These are phyloP conservation scores for Octodonta nipae DNA, from an alignment of 2,888 invertebrate species.

Conservation along the genomic window DNA sequence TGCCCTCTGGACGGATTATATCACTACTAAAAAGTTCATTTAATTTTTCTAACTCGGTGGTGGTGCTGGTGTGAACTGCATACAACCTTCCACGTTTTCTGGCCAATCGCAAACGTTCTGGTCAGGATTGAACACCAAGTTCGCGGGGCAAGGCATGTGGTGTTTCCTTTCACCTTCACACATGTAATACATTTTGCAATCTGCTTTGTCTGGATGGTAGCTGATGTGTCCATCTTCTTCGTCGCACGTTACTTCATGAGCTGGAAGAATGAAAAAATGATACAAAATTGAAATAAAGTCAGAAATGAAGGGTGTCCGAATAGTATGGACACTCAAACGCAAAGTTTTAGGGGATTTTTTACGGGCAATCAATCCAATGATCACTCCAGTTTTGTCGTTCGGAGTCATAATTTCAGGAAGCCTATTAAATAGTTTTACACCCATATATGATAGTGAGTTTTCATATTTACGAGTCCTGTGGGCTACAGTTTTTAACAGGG, in stretches of 20 bases:
- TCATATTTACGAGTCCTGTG: no score
- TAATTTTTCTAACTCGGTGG: constrained; percentile 29
- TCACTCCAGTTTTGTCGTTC: no score
- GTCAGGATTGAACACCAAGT: constrained; percentile 82
- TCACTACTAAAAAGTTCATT: not conserved
- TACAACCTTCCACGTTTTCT: constrained; percentile 82
- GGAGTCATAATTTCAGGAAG: no score
- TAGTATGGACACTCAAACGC: no score
- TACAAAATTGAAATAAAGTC: not conserved
- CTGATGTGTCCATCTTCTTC: constrained; percentile 93
- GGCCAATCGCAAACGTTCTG: constrained; percentile 95
- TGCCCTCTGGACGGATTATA: no score
- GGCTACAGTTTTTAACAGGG: no score
- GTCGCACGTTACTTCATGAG: constrained; percentile 76
- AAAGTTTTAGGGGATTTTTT: no score
- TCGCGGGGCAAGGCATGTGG: constrained; percentile 89
- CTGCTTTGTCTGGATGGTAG: constrained; percentile 78
- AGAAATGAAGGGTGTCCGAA: no score
- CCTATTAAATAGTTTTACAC: no score
- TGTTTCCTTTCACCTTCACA: constrained; percentile 90
- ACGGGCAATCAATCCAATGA: no score
- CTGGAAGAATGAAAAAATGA: constrained; percentile 35
- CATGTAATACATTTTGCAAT: constrained; percentile 92
- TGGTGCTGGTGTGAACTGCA: constrained; percentile 54
- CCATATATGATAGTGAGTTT: no score